Percentiles rank a stretch among this genome's conserved stretches.
Evolutionary conservation across 1,140 invertebrate genomes (phyloP).

Genomic region (Diachasmimorpha longicaudata): DNA sequence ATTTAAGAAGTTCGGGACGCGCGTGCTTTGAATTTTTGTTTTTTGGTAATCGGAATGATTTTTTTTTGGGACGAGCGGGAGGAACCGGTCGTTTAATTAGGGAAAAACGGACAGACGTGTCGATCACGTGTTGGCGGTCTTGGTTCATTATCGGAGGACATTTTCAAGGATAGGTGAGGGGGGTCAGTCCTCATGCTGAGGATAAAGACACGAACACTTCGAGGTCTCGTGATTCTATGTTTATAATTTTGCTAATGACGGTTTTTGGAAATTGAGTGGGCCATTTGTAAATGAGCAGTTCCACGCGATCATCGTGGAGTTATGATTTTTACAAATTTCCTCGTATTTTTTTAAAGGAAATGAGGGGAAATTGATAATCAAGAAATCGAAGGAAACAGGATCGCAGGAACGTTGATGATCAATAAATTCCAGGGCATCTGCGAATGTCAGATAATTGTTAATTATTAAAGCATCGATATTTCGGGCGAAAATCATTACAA

Average conservation of each 20-base stretch:
- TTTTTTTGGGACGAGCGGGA: background rate
- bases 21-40: background rate
- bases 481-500: background rate
- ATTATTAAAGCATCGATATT: background rate
- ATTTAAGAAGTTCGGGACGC: background rate
- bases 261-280: background rate
- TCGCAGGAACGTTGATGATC: no score
- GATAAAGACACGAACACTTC: background rate
- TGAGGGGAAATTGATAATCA: no score
- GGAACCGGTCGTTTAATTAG: background rate
- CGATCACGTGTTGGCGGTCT: background rate
- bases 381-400: no score
- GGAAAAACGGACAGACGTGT: background rate
- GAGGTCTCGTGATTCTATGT: background rate
- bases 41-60: background rate
- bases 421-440: background rate
- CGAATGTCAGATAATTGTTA: background rate
- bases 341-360: no score
- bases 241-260: background rate
- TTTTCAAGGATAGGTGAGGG: background rate
- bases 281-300: background rate
- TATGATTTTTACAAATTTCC: no score
- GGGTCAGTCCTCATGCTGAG: no score
- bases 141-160: background rate
- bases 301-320: no score